These are phyloP conservation scores for Steinernema hermaphroditum DNA, from an alignment of 2,888 invertebrate species.

Conservation along the genomic window DNA sequence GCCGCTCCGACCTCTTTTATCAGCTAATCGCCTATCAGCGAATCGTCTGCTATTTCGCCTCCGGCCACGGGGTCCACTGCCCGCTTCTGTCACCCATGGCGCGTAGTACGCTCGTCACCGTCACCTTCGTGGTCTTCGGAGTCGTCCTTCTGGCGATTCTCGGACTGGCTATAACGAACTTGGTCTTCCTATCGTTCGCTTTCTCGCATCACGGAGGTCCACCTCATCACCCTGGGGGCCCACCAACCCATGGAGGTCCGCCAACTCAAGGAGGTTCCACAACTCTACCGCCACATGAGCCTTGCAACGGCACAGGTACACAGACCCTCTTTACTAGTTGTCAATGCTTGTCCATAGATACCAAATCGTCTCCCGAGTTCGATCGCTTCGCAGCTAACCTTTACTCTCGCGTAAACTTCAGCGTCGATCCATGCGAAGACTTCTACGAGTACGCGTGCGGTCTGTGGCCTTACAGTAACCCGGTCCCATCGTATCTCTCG, in stretches of 20 bases:
- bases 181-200: neutral
- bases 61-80: neutral
- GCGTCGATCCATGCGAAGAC: constrained; percentile 39
- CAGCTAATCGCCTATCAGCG: neutral
- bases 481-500: constrained; percentile 16
- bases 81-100: neutral
- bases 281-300: neutral
- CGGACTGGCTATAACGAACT: neutral
- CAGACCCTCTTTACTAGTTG: neutral
- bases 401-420: constrained; percentile 17
- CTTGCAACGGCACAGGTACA: neutral
- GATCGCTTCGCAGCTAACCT: neutral
- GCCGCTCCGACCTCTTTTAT: neutral
- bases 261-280: neutral
- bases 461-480: constrained; percentile 31
- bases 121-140: neutral
- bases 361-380: neutral
- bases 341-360: neutral
- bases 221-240: neutral
- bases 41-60: no score
- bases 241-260: neutral
- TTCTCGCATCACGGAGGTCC: neutral
- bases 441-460: constrained; percentile 41
- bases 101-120: neutral
- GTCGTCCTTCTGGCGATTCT: neutral